These are phyloP conservation scores for Apamea sordens DNA, from an alignment of 2,888 invertebrate species.

Conservation along the genomic window DNA sequence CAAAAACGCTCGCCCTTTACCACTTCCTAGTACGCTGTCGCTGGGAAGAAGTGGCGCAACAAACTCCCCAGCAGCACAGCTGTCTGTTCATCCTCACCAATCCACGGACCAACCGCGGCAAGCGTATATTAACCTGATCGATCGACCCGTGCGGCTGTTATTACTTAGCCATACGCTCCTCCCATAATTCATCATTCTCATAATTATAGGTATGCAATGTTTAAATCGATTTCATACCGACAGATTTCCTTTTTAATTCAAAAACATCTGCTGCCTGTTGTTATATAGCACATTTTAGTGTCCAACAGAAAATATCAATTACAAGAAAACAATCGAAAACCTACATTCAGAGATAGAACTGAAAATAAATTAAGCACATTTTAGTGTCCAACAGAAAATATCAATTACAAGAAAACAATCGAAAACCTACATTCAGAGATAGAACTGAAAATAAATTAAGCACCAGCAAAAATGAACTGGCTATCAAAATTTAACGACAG, in stretches of 20 bases:
- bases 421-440: constrained; percentile 29
- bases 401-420: constrained; percentile 10
- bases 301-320: not conserved
- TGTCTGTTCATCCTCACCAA: too few species aligned
- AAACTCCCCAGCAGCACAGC: too few species aligned
- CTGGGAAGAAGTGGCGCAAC: too few species aligned
- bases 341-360: constrained; percentile 31
- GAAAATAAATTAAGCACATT: constrained; percentile 35
- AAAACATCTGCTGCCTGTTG: not conserved
- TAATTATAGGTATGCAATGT: not conserved
- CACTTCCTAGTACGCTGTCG: too few species aligned
- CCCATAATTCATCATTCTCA: too few species aligned
- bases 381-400: not conserved
- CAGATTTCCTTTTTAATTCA: not conserved
- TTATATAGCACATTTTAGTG: not conserved
- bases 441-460: constrained; percentile 36
- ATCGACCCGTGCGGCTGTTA: too few species aligned
- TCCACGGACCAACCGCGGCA: too few species aligned
- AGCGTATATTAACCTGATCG: too few species aligned
- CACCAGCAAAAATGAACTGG: constrained; percentile 60
- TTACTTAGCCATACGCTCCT: too few species aligned
- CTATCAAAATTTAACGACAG: constrained; percentile 67
- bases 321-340: constrained; percentile 14
- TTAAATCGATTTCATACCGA: not conserved
- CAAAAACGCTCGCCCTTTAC: too few species aligned